Evolutionary conservation across 53 echinoderm and acorn worm genomes (phyloP), one percentile per base, ranked within the genome.

Genomic region (Hippasteria phrygiana): DNA sequence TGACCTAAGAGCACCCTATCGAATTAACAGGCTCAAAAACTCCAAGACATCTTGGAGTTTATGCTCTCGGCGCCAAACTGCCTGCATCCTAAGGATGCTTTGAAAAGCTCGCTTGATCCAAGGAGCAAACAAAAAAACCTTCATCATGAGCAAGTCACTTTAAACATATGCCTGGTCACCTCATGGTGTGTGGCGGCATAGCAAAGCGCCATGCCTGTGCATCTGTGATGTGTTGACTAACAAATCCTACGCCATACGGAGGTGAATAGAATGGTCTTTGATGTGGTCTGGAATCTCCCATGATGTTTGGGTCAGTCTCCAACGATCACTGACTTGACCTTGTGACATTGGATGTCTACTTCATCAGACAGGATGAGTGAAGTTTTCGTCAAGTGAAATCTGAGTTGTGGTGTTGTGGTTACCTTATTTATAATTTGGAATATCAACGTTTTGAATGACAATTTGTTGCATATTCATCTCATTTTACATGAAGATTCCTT

Each of bases 151-250:
- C n/a, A n/a, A n/a, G 46, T 73, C 73, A 43, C 42, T 32, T 50
- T 28, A 16, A 48, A 48, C 43, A 29, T 7, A 76, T 51, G n/a
- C 79, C 34, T 13, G 27, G 42, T 62, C 73, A 73, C 42, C 42
- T 42, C 73, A 24, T 22, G 38, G 38, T 27, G 79, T 14, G 42
- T 73, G 41, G 73, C 73, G 73, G 41, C 28, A 22, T 39, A 45
- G 0, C 81, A 65, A 27, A 35, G 3, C 8, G 36, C 69, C 10
- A 0, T 28, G 24, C 7, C 66, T 33, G 53, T 85, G 53, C 85
- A 85, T 85, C 50, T 85, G 85, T 71, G 31, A 20, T 0, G 85
- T 53, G 85, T 70, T 85, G 85, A 85, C 85, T 48, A 50, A 85
- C 69, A 37, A 47, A 47, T 14, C 18, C 16, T 27, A 14, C 72